Conservation (phyloP, 2,113 vertebrate species). For the Stercorarius parasiticus region DNA sequence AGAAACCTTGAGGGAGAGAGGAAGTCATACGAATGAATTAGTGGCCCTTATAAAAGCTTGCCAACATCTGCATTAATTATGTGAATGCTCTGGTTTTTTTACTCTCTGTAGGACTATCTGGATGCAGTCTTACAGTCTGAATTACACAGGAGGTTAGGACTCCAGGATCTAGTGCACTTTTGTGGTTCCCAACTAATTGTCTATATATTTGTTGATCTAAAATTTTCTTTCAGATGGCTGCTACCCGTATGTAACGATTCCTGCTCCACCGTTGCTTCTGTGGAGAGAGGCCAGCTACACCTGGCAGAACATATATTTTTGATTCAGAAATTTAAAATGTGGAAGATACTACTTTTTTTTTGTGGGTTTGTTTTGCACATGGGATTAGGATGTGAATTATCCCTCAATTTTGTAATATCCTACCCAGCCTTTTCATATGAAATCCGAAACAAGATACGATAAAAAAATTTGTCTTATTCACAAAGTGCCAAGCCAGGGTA, state of each 20-base stretch:
- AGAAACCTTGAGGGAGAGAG: constrained; percentile 33
- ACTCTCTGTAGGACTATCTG: neutral
- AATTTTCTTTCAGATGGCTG: neutral
- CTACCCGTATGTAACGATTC: neutral
- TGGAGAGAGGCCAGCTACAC: neutral
- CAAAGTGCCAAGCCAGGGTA: neutral
- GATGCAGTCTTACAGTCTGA: neutral
- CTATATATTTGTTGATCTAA: neutral
- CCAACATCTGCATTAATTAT: constrained; percentile 42
- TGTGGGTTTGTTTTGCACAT: neutral
- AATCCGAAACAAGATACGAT: neutral
- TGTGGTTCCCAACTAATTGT: neutral
- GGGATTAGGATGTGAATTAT: neutral
- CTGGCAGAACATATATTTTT: neutral
- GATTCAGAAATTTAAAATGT: neutral
- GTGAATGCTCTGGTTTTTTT: neutral
- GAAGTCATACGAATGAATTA: constrained; percentile 48
- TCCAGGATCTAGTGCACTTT: neutral
- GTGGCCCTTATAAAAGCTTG: constrained; percentile 1
- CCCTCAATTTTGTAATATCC: neutral
- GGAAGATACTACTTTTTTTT: neutral
- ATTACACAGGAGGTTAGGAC: neutral
- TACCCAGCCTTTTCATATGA: accelerated
- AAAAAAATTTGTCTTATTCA: neutral
- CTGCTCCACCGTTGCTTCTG: neutral